Evolutionary conservation across 2,797 vertebrate genomes (phyloP).

Genomic region (Triplophysa yarkandensis): DNA sequence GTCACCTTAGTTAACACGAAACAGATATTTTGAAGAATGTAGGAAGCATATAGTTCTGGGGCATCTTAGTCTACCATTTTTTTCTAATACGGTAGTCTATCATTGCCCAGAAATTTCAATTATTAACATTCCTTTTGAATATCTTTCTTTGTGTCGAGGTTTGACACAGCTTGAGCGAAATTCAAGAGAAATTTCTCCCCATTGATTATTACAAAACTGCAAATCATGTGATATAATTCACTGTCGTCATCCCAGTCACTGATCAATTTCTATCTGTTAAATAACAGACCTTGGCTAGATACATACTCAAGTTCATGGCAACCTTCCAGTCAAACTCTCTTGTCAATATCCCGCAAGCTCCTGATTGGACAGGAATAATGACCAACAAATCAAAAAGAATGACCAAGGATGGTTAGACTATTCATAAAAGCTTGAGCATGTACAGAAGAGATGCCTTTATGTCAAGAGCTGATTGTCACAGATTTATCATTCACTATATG

Average conservation of each 20-base stretch:
- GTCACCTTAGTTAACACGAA: too few relatives aligned
- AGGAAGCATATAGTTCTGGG: too few relatives aligned
- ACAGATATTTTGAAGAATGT: too few relatives aligned
- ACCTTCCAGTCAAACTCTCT: not conserved
- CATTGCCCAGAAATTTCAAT: too few relatives aligned
- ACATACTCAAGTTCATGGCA: not conserved
- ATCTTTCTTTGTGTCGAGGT: too few relatives aligned
- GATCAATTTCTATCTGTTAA: slow-evolving; percentile 5
- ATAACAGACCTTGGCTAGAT: not conserved
- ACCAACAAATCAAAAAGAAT: slow-evolving; percentile 5
- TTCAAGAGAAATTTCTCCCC: too few relatives aligned
- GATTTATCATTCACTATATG: slow-evolving; percentile 5
- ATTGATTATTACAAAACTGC: too few relatives aligned
- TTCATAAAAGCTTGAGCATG: not conserved
- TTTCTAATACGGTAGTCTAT: too few relatives aligned
- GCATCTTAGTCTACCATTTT: too few relatives aligned
- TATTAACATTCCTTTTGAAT: not conserved
- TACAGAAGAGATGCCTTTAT: not conserved
- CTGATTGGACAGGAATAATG: slow-evolving; percentile 39
- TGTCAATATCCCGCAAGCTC: slow-evolving; percentile 5
- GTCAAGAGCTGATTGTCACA: not conserved
- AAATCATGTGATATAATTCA: not conserved
- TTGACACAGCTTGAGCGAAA: too few relatives aligned
- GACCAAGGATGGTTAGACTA: not conserved
- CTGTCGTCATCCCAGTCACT: not conserved